Evolutionary conservation across 2,888 invertebrate species (phyloP), one percentile per base, ranked within the genome.

Genomic region (Physocephala rufipes): DNA sequence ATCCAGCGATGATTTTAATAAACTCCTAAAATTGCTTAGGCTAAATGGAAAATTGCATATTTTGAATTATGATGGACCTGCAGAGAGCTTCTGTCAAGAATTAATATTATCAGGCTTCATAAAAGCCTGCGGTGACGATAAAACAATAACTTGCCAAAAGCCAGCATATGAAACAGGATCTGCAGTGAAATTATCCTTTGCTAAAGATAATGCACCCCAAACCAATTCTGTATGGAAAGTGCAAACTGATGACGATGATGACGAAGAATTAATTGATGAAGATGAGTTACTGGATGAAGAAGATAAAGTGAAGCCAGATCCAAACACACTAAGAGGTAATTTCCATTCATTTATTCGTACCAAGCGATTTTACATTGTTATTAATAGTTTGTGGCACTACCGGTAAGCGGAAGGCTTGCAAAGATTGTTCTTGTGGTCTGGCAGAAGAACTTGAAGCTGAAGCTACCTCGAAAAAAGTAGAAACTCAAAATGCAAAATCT

Each of bases 371-470:
- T 1, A 61, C 45, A 28, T n/a, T 67, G 45, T 71, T 16, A 45
- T 63, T 59, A 59, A 12, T 30, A 90, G 95, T 94, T 24, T 95
- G 95, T 83, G 91, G 92, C 15, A 94, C 94, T 1, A 95, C 95
- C 0, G 96, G 95, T 1, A 95, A 96, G 86, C 90, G 95, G 71
- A 97, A 97, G 86, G 98, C 99, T 0, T 99, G 99, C 82, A 99
- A 99, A 79, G 95, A 99, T 86, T 99, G 99, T 84, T 91, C 94
- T 1, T 99, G 99, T 86, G 99, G 99, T 0, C 88, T 99, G 72
- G 98, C 98, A 2, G 98, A 99, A 77, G 96, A 98, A 86, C 87
- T 98, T 67, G 91, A 90, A 63, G 89, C 88, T 12, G 93, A 93
- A 82, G 86, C 86, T 36, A 7, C 26, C 2, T 85, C 87, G 28